Percentiles rank a stretch among this genome's conserved stretches.
Conservation (phyloP, 2,113 vertebrate species). For the Rostratula benghalensis region DNA sequence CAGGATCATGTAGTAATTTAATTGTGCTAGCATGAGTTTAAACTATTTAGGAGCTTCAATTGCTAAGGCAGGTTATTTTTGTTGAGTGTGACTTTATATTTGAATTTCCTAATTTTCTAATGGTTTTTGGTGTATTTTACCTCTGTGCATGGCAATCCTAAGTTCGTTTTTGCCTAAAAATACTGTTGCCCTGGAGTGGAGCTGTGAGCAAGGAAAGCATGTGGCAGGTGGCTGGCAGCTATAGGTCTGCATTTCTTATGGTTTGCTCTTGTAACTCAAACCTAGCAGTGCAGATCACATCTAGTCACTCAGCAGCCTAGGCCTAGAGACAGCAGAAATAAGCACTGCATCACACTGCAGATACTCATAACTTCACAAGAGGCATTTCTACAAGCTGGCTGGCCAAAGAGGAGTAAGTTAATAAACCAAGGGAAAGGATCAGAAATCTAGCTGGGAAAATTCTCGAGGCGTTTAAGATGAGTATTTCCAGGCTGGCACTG, state of each 20-base stretch:
- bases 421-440: background rate
- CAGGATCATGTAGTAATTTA: background rate
- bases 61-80: background rate
- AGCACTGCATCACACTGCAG: background rate
- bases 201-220: background rate
- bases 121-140: background rate
- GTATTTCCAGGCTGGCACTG: slow-evolving; percentile 3
- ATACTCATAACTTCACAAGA: background rate
- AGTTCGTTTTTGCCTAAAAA: background rate
- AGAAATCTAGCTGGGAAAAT: slow-evolving; percentile 1
- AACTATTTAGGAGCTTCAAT: background rate
- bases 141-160: background rate
- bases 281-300: background rate
- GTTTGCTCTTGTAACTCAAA: background rate
- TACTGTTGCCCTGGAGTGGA: background rate
- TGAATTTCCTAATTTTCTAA: background rate
- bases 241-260: background rate
- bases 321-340: background rate
- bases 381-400: background rate
- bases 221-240: background rate
- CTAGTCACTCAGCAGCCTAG: background rate
- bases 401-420: background rate
- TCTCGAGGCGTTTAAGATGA: background rate
- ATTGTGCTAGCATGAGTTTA: background rate
- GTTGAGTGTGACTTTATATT: background rate